Percentiles rank a stretch among this genome's conserved stretches.
phyloP scores from a whole-genome alignment of 2,888 invertebrate species.

The Malachius bipustulatus region DNA sequence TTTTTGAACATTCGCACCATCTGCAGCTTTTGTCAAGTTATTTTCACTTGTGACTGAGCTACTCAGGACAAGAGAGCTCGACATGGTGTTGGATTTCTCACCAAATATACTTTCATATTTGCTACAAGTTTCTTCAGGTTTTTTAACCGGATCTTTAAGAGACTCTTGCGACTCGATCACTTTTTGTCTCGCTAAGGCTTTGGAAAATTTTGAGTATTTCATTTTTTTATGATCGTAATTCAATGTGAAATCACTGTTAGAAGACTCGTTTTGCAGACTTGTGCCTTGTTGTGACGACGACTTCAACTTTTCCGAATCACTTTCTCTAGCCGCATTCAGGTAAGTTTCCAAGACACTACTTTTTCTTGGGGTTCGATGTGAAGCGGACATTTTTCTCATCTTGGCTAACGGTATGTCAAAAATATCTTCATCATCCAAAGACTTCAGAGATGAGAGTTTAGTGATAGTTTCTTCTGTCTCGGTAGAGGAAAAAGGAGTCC shows the following conservation, averaged over 20 bases:
- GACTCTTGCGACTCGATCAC: too few species aligned
- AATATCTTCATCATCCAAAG: constrained; percentile 16
- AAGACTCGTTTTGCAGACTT: not conserved
- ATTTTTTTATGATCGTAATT: not conserved
- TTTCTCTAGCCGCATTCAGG: constrained; percentile 9
- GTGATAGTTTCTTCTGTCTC: constrained; percentile 8
- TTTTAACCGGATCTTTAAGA: too few species aligned
- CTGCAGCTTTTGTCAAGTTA: too few species aligned
- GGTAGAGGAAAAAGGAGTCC: not conserved
- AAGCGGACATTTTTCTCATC: not conserved
- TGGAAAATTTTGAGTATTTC: constrained; percentile 1
- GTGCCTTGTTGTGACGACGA: not conserved
- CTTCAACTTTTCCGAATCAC: not conserved
- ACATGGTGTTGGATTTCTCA: too few species aligned
- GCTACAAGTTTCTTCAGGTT: too few species aligned
- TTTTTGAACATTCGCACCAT: too few species aligned
- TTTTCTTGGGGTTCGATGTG: constrained; percentile 13
- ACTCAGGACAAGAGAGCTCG: too few species aligned
- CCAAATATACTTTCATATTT: too few species aligned
- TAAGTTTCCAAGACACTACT: constrained; percentile 16
- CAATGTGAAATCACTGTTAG: not conserved
- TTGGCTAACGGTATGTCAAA: not conserved
- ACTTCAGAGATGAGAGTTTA: constrained; percentile 26
- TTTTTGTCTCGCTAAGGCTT: too few species aligned
- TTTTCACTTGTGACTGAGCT: too few species aligned